Conservation (phyloP, 2,888 invertebrate genomes). For the Trichopoda pennipes region DNA sequence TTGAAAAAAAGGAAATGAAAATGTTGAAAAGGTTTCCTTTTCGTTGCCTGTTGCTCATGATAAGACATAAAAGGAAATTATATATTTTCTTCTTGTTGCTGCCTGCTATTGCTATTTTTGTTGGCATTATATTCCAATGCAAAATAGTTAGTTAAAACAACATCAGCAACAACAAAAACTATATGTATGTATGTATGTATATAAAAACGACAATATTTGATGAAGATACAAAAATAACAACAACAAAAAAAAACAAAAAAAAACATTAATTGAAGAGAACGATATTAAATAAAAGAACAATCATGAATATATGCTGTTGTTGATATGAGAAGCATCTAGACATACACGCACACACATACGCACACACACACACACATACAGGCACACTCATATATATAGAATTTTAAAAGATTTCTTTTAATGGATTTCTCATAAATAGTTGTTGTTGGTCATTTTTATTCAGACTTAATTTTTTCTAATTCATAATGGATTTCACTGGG, state of each 20-base stretch:
- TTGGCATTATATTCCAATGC: conserved; percentile 35
- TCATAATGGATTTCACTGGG: too few relatives aligned
- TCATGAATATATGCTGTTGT: conserved; percentile 53
- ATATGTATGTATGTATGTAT: too few relatives aligned
- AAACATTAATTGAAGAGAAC: conserved; percentile 23
- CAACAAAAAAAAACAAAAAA: conserved; percentile 7
- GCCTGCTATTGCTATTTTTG: conserved; percentile 65
- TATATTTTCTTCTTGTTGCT: conserved; percentile 60
- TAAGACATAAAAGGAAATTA: conserved; percentile 67
- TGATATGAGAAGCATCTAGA: conserved; percentile 18
- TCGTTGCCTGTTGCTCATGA: conserved; percentile 66
- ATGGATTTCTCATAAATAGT: too few relatives aligned
- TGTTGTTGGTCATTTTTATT: conserved; percentile 28
- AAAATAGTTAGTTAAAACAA: conserved; percentile 22
- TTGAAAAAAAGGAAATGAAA: conserved; percentile 67
- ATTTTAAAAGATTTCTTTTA: too few relatives aligned
- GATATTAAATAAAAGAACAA: conserved; percentile 55
- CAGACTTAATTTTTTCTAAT: not conserved
- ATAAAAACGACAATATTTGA: conserved; percentile 41
- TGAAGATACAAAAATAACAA: conserved; percentile 26
- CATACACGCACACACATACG: not conserved
- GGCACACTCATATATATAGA: not conserved
- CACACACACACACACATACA: not conserved
- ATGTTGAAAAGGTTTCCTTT: conserved; percentile 63
- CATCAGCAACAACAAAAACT: not conserved